Evolutionary conservation across 2,888 invertebrate species (phyloP), one percentile per base, ranked within the genome.

Genomic region (Rotaria sp.): DNA sequence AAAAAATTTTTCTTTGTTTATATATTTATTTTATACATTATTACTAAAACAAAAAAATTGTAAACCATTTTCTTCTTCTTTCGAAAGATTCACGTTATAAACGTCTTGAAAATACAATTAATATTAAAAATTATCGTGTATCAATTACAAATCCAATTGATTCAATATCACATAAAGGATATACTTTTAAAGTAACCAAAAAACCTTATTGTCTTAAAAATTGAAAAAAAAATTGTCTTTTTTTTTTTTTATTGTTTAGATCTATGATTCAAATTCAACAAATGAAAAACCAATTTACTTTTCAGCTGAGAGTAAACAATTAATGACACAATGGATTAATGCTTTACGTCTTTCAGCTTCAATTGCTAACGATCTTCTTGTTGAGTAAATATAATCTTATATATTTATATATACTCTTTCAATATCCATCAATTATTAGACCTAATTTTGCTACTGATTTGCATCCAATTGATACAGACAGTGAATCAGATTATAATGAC

Each of bases 281-380:
- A 45, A 13, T 45, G 45, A 26, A 26, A 80, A 80, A 45, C 45
- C 80, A 26, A 10, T 80, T 1, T 80, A 80, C n/a, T 45, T 45
- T 10, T 45, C 80, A 38, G 80, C 80, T 15, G 45, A 80, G 7
- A 45, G 45, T n/a, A 80, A 80, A 80, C 26, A 26, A 11, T 41
- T 45, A 45, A 80, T 80, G 80, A 80, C 80, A 45, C 80, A 80
- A 80, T 80, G 80, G 80, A 80, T 80, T n/a, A 80, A 80, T 45
- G 80, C 26, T n/a, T n/a, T 80, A n/a, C 80, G 80, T 80, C 45
- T 80, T 45, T 80, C 80, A 45, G 41, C 80, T 45, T 80, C 80
- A 13, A 26, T 80, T 45, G n/a, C n/a, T n/a, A 80, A 80, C n/a
- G 80, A 80, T 45, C 10, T 80, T 45, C 80, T 45, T 45, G 45